Evolutionary conservation across 2,888 invertebrate genomes (phyloP).

Genomic region (Epinotia demarniana): DNA sequence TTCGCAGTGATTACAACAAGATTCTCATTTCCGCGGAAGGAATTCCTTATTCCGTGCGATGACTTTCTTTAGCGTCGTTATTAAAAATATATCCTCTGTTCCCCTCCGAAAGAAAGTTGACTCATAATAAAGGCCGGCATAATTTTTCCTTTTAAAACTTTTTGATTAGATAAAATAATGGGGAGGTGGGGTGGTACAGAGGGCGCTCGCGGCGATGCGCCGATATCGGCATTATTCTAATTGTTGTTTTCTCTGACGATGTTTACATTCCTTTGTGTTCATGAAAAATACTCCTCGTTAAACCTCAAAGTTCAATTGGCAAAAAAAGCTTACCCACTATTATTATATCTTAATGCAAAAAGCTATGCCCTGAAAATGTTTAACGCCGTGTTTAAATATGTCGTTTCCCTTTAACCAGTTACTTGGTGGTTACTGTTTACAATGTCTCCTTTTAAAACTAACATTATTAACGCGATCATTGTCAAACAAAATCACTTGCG

Average conservation of each 20-base stretch:
- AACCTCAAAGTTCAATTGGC: slow-evolving; percentile 48
- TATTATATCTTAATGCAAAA: neutral
- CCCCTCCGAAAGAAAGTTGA: slow-evolving; percentile 82
- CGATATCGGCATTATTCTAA: slow-evolving; percentile 81
- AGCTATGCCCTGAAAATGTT: neutral
- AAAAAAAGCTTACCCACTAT: slow-evolving; percentile 15
- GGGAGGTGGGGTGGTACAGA: slow-evolving; percentile 72
- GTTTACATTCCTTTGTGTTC: slow-evolving; percentile 77
- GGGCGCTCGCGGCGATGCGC: slow-evolving; percentile 74
- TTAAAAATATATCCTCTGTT: slow-evolving; percentile 82
- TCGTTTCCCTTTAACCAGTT: neutral
- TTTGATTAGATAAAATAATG: slow-evolving; percentile 86
- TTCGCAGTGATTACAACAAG: slow-evolving; percentile 62
- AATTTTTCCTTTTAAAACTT: slow-evolving; percentile 86
- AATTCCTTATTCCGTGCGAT: slow-evolving; percentile 62
- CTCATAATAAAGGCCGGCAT: slow-evolving; percentile 84
- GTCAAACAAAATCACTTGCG: slow-evolving; percentile 34
- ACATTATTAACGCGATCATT: slow-evolving; percentile 54
- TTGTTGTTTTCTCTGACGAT: slow-evolving; percentile 78
- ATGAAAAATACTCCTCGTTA: slow-evolving; percentile 62
- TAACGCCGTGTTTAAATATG: neutral
- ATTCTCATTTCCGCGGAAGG: slow-evolving; percentile 59
- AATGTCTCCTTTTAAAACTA: neutral
- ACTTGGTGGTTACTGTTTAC: slow-evolving; percentile 2
- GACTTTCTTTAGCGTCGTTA: slow-evolving; percentile 78